Conservation (phyloP, 2,113 vertebrate genomes). For the Platycercus adscitus region DNA sequence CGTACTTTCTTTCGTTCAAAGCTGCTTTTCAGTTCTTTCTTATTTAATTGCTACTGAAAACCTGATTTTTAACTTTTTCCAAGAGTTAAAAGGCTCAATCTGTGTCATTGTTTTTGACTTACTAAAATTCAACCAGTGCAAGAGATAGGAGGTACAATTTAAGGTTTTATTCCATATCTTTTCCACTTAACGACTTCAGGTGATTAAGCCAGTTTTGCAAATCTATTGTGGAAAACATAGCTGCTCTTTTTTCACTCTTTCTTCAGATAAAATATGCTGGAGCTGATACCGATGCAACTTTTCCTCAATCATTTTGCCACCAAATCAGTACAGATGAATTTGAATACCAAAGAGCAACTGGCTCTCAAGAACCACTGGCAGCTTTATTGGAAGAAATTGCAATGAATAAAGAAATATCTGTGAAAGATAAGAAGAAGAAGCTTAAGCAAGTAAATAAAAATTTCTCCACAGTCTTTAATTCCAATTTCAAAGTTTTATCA, state of each 20-base stretch:
- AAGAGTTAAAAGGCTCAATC: neutral
- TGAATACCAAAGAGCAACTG: slow-evolving; percentile 75
- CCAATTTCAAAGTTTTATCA: neutral
- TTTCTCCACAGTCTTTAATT: neutral
- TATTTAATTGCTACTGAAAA: neutral
- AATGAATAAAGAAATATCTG: slow-evolving; percentile 77
- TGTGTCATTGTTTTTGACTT: neutral
- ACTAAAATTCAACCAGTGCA: neutral
- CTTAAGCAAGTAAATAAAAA: slow-evolving; percentile 81
- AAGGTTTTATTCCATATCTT: neutral
- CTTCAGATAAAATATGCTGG: slow-evolving; percentile 85
- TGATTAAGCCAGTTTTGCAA: neutral
- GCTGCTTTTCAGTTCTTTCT: neutral
- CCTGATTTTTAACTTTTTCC: neutral
- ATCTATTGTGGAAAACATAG: neutral
- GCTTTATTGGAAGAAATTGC: slow-evolving; percentile 82
- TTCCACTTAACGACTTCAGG: neutral
- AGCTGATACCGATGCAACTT: slow-evolving; percentile 74
- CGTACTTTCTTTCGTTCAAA: neutral
- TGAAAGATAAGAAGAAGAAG: slow-evolving; percentile 87
- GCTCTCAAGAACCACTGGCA: slow-evolving; percentile 77
- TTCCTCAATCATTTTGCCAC: slow-evolving; percentile 73
- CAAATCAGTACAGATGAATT: slow-evolving; percentile 81
- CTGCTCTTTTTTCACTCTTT: neutral
- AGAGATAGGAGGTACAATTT: neutral